These are phyloP conservation scores for Orthonevra nobilis DNA, from an alignment of 2,888 invertebrate genomes.

Conservation along the genomic window DNA sequence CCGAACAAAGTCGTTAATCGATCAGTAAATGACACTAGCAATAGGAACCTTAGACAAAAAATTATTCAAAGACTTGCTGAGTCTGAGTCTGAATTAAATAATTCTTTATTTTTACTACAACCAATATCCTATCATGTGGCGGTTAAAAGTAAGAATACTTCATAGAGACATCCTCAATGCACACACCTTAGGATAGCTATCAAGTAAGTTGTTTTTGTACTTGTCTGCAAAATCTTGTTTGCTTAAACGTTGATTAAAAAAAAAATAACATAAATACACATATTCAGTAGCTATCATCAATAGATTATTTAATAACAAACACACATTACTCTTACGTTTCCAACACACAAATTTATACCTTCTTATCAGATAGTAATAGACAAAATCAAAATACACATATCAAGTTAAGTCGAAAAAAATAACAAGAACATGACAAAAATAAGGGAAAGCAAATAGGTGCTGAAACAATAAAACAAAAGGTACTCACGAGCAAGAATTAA, in stretches of 20 bases:
- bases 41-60: too few relatives aligned
- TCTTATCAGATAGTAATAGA: constrained; percentile 1
- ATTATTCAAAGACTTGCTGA: too few relatives aligned
- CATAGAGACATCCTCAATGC: neutral
- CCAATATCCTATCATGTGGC: too few relatives aligned
- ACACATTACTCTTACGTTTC: constrained; percentile 22
- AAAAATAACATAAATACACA: too few relatives aligned
- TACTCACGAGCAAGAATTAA: constrained; percentile 40
- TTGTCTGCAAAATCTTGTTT: constrained; percentile 35
- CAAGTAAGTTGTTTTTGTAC: constrained; percentile 42
- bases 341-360: neutral
- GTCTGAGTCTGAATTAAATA: too few relatives aligned
- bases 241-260: constrained; percentile 8
- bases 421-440: neutral
- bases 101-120: too few relatives aligned
- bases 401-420: constrained; percentile 37
- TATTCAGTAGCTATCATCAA: constrained; percentile 30
- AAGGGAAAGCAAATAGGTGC: constrained; percentile 42
- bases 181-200: constrained; percentile 17
- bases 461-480: constrained; percentile 53
- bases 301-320: constrained; percentile 1
- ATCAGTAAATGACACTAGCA: too few relatives aligned
- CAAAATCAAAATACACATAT: constrained; percentile 29
- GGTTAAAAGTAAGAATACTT: too few relatives aligned
- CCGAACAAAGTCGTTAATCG: too few relatives aligned